phyloP scores from a whole-genome alignment of 2,113 vertebrate genomes.

The Cephalopholis sonnerati region DNA sequence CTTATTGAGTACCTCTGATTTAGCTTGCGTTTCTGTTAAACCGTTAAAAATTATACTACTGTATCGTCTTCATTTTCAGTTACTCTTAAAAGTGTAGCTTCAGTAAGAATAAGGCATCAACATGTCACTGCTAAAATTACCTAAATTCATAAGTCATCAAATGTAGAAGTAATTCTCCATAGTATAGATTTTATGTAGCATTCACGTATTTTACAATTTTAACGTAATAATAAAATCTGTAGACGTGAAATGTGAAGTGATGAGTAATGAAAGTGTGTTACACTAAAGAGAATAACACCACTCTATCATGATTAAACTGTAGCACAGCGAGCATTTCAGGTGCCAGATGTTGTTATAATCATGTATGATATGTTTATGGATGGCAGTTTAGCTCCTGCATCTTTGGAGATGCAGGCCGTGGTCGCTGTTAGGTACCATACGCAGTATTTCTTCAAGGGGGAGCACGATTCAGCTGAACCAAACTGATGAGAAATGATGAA shows the following conservation, averaged over 20 bases:
- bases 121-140: neutral
- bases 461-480: neutral
- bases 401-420: constrained; percentile 21
- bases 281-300: neutral
- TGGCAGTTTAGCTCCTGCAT: neutral
- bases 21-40: constrained; percentile 16
- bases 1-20: constrained; percentile 1
- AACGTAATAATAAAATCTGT: neutral
- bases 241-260: neutral
- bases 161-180: constrained; percentile 9
- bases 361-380: neutral
- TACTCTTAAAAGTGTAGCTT: constrained; percentile 3
- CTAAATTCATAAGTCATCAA: neutral
- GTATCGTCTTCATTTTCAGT: neutral
- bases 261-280: too few relatives aligned
- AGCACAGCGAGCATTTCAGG: neutral
- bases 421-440: neutral
- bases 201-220: constrained; percentile 4
- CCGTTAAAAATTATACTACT: neutral
- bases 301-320: neutral
- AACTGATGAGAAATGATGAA: neutral
- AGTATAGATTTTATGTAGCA: constrained; percentile 9
- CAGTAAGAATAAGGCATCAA: constrained; percentile 15
- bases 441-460: neutral
- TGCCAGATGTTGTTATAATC: neutral